Conservation (phyloP, 2,888 invertebrate species). For the Atethmia centrago region DNA sequence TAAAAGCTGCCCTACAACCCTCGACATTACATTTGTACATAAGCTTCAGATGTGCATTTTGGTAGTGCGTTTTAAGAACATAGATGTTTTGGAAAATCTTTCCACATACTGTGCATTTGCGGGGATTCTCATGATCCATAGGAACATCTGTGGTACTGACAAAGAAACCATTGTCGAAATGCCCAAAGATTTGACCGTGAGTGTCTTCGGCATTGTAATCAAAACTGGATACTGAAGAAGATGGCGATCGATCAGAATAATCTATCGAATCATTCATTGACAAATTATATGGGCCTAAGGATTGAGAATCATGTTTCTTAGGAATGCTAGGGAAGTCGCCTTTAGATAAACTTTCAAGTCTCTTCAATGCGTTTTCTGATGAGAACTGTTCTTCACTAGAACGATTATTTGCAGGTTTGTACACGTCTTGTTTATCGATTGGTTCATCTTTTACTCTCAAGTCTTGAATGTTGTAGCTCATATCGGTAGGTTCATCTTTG, state of each 20-base stretch:
- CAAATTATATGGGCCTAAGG: slow-evolving; percentile 80
- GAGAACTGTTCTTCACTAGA: slow-evolving; percentile 79
- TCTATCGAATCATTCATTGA: slow-evolving; percentile 83
- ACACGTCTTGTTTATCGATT: slow-evolving; percentile 79
- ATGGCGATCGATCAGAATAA: slow-evolving; percentile 89
- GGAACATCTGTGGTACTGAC: slow-evolving; percentile 95
- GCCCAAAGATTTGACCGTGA: slow-evolving; percentile 92
- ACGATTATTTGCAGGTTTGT: slow-evolving; percentile 70
- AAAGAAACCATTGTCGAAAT: slow-evolving; percentile 94
- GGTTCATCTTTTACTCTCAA: slow-evolving; percentile 84
- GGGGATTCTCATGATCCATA: slow-evolving; percentile 97
- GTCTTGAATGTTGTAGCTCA: slow-evolving; percentile 78
- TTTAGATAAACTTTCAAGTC: slow-evolving; percentile 95
- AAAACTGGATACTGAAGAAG: slow-evolving; percentile 91
- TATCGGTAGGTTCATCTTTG: slow-evolving; percentile 80
- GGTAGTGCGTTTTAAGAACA: slow-evolving; percentile 98
- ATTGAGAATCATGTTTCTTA: slow-evolving; percentile 78
- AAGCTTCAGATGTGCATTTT: slow-evolving; percentile 98
- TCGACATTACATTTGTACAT: slow-evolving; percentile 99
- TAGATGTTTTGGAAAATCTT: slow-evolving; percentile 98
- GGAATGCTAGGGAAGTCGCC: slow-evolving; percentile 92
- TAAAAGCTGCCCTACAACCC: slow-evolving; percentile 98
- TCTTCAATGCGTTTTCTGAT: slow-evolving; percentile 93
- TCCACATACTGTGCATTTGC: slow-evolving; percentile 97
- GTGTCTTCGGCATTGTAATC: slow-evolving; percentile 91